Evolutionary conservation across 2,888 invertebrate genomes (phyloP).

Genomic region (Ophioninae sp.): DNA sequence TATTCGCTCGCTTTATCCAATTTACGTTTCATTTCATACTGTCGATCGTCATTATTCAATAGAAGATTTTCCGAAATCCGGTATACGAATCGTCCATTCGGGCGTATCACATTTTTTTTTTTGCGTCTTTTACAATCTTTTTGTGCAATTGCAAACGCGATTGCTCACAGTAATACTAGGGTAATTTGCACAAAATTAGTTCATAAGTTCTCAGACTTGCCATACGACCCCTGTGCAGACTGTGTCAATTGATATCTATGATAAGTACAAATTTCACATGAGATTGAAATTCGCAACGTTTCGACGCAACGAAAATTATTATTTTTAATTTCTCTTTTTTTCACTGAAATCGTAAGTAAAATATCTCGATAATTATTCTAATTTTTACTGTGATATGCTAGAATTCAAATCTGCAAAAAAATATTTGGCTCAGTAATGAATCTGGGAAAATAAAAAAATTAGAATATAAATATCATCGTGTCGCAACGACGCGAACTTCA

Average conservation of each 20-base stretch:
- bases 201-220: conserved; percentile 30
- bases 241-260: background rate
- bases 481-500: too few relatives aligned
- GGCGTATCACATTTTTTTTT: conserved; percentile 25
- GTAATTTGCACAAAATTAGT: conserved; percentile 4
- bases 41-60: conserved; percentile 41
- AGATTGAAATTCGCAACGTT: too few relatives aligned
- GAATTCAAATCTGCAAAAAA: too few relatives aligned
- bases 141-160: background rate
- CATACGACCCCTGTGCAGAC: background rate
- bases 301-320: too few relatives aligned
- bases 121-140: conserved; percentile 1
- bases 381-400: too few relatives aligned
- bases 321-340: too few relatives aligned
- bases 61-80: conserved; percentile 61
- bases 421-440: too few relatives aligned
- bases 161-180: conserved; percentile 17
- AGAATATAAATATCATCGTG: too few relatives aligned
- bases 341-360: too few relatives aligned
- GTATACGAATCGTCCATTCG: conserved; percentile 70
- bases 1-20: conserved; percentile 42
- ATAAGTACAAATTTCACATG: too few relatives aligned
- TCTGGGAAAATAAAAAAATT: too few relatives aligned
- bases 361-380: too few relatives aligned
- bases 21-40: background rate